Evolutionary conservation across 2,888 invertebrate species (phyloP), one percentile per base, ranked within the genome.

Genomic region (Drosophila greeni): DNA sequence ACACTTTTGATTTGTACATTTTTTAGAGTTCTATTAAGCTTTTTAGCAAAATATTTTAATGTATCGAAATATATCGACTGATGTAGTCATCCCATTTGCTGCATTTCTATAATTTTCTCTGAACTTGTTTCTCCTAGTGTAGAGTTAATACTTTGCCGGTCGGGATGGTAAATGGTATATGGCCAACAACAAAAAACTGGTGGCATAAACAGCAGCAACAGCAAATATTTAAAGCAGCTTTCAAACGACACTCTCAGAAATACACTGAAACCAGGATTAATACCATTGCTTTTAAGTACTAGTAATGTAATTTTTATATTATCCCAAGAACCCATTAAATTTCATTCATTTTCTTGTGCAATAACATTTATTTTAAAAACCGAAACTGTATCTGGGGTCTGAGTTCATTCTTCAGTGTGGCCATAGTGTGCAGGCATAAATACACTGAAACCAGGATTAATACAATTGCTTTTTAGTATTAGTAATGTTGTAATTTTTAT

Each of bases 341-440:
- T 8, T 4, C 8, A 12, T 2, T 20, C 2, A 8, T 14, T 18
- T 31, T 18, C 4, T 18, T 16, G 16, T 6, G 7, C 6, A 2
- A 6, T 7, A 7, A 18, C 1, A 43, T 43, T 3, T 24, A 8
- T 18, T 45, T 29, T 14, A 7, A 43, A 9, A 18, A 18, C 12
- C 18, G 2, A 14, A 45, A 18, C 7, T n/a, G 18, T 26, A 26
- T 43, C 3, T 6, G 9, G 3, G 9, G 18, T 45, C 14, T 14
- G 2, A 29, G 18, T 8, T 47, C 3, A 18, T 47, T 47, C 18
- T 14, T 20, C 45, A 47, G 29, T 47, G 45, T 26, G 18, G 34
- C 34, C 54, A 54, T 54, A 53, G 33, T 53, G n/a, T 53, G 54
- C 33, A 54, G 54, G 33, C 53, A 23, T n/a, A n/a, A n/a, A n/a